These are phyloP conservation scores for Bugulina stolonifera DNA, from an alignment of 2,888 invertebrate species.

Conservation along the genomic window DNA sequence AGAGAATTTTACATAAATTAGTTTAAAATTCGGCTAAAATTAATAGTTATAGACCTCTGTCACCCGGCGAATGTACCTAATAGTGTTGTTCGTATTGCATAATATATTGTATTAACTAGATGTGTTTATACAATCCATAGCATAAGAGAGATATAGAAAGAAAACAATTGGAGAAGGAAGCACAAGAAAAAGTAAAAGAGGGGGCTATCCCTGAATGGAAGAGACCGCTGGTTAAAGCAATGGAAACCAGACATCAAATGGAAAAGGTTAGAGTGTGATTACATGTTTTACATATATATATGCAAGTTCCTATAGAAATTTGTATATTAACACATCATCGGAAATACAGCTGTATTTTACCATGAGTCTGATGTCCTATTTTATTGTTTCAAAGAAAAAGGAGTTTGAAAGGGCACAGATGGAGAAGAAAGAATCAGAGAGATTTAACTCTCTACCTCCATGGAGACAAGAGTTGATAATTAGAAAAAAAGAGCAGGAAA, in stretches of 20 bases:
- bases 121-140: neutral
- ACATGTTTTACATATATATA: too few species aligned
- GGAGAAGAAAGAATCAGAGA: neutral
- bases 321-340: too few species aligned
- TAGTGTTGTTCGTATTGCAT: too few species aligned
- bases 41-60: too few species aligned
- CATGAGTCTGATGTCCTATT: neutral
- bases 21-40: too few species aligned
- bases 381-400: neutral
- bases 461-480: constrained; percentile 17
- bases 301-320: too few species aligned
- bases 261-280: constrained; percentile 1
- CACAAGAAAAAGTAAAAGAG: neutral
- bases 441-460: constrained; percentile 11
- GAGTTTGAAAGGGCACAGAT: neutral
- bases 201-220: constrained; percentile 2
- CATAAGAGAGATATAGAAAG: constrained; percentile 1
- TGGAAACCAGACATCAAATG: neutral
- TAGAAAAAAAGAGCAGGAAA: neutral
- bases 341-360: too few species aligned
- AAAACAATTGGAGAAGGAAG: neutral
- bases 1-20: too few species aligned
- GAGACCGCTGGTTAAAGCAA: constrained; percentile 4
- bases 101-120: too few species aligned
- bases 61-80: too few species aligned